These are phyloP conservation scores for Tenualosa ilisha DNA, from an alignment of 2,797 vertebrate genomes.

Conservation along the genomic window DNA sequence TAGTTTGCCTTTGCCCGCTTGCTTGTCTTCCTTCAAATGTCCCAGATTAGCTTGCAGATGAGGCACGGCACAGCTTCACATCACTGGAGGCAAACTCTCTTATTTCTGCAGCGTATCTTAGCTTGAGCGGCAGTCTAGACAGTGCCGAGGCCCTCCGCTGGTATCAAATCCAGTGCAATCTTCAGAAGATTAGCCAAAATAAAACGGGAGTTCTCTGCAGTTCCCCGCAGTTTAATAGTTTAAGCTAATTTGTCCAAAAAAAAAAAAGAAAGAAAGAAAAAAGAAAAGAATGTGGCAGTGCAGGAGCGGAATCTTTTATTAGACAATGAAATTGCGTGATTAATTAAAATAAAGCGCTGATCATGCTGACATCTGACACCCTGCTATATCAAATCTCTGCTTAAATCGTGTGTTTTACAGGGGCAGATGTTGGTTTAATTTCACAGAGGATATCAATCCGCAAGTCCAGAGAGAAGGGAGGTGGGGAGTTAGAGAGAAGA, in stretches of 20 bases:
- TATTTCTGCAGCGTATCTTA: slow-evolving; percentile 32
- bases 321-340: slow-evolving; percentile 38
- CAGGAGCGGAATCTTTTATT: slow-evolving; percentile 56
- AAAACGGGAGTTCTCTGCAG: neutral
- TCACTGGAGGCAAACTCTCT: slow-evolving; percentile 28
- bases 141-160: neutral
- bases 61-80: slow-evolving; percentile 49
- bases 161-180: neutral
- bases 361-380: neutral
- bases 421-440: slow-evolving; percentile 17
- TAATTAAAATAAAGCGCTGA: slow-evolving; percentile 1
- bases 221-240: slow-evolving; percentile 29
- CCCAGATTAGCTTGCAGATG: slow-evolving; percentile 51
- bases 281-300: slow-evolving; percentile 47
- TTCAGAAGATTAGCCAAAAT: slow-evolving; percentile 14
- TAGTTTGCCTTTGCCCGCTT: slow-evolving; percentile 33
- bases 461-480: neutral
- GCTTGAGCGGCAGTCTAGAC: neutral
- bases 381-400: slow-evolving; percentile 7
- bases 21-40: slow-evolving; percentile 31
- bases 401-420: slow-evolving; percentile 6
- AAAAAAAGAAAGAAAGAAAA: neutral
- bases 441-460: slow-evolving; percentile 16
- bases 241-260: slow-evolving; percentile 40
- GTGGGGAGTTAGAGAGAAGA: neutral